Conservation (phyloP, 2,888 invertebrate species). For the Drosophila austrosaltans region DNA sequence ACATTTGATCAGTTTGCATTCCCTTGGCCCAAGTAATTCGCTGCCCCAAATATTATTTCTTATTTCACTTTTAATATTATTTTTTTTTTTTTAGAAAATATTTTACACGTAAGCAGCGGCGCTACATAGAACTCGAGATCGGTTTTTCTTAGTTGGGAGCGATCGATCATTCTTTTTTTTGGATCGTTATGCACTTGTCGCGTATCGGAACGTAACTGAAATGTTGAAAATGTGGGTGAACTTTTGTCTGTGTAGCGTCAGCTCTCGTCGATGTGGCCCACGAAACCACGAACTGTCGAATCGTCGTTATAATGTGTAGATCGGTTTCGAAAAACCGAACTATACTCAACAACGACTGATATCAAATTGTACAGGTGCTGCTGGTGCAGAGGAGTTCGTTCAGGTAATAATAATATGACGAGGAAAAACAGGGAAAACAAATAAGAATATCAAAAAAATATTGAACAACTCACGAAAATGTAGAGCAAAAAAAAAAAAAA, state of each 20-base stretch:
- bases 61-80: no score
- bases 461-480: conserved; percentile 53
- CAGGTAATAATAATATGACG: conserved; percentile 11
- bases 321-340: conserved; percentile 13
- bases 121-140: conserved; percentile 21
- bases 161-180: conserved; percentile 29
- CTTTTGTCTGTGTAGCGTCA: conserved; percentile 80
- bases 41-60: conserved; percentile 59
- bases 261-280: conserved; percentile 48
- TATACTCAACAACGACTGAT: conserved; percentile 33
- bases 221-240: conserved; percentile 77
- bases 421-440: conserved; percentile 48
- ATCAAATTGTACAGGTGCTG: conserved; percentile 44
- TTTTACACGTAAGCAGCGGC: conserved; percentile 7
- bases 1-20: conserved; percentile 80
- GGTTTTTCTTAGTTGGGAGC: neutral
- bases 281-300: conserved; percentile 39
- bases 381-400: conserved; percentile 11
- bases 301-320: neutral
- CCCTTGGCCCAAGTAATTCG: conserved; percentile 84
- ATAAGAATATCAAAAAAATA: conserved; percentile 72
- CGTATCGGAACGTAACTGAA: conserved; percentile 82
- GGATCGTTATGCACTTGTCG: conserved; percentile 81
- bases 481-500: conserved; percentile 11
- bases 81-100: conserved; percentile 1